phyloP scores from a whole-genome alignment of 2,113 vertebrate genomes.

The Tretioscincus oriximinensis region DNA sequence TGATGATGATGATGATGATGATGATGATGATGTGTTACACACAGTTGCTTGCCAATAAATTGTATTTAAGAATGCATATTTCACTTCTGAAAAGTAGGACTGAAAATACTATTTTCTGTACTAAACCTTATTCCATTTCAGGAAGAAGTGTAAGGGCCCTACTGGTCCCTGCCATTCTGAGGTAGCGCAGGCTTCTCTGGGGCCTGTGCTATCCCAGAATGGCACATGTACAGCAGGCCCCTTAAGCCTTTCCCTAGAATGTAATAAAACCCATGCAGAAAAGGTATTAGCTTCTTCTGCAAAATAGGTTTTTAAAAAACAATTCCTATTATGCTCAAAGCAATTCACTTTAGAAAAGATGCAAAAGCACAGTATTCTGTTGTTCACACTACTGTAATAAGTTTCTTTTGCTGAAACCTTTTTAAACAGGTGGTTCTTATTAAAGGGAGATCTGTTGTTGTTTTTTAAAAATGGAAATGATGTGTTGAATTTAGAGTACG shows the following conservation, averaged over 20 bases:
- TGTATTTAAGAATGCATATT: too few relatives aligned
- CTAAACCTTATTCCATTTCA: too few relatives aligned
- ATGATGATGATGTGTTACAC: too few relatives aligned
- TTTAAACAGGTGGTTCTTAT: background rate
- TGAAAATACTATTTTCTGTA: too few relatives aligned
- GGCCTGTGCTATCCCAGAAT: too few relatives aligned
- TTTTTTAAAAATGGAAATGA: slow-evolving; percentile 14
- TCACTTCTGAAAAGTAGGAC: too few relatives aligned
- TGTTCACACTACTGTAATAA: background rate
- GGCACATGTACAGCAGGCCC: too few relatives aligned
- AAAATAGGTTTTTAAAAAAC: background rate
- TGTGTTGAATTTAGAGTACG: slow-evolving; percentile 33
- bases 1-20: too few relatives aligned
- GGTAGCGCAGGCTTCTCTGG: too few relatives aligned
- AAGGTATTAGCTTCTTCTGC: background rate
- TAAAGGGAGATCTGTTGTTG: background rate
- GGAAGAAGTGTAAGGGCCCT: too few relatives aligned
- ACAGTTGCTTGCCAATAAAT: too few relatives aligned
- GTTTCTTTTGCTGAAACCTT: background rate
- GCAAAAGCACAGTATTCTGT: background rate
- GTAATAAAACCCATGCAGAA: background rate
- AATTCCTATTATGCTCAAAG: background rate
- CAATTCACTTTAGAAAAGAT: background rate
- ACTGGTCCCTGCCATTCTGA: too few relatives aligned
- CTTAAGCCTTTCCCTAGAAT: background rate